Conservation (phyloP, 2,113 vertebrate species). For the Noctilio leporinus region DNA sequence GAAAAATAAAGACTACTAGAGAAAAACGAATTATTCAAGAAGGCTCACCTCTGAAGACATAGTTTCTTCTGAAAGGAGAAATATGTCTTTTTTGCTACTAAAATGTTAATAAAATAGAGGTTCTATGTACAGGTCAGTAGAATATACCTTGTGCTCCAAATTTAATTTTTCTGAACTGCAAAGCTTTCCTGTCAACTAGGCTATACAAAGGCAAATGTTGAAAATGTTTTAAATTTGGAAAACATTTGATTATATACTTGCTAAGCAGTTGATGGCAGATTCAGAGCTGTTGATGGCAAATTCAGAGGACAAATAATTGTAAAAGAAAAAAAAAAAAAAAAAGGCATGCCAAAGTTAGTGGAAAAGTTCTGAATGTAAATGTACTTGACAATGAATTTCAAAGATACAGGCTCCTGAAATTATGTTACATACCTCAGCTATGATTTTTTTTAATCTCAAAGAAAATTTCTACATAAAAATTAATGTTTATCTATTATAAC, state of each 20-base stretch:
- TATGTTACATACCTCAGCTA: neutral
- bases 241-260: neutral
- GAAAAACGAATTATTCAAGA: neutral
- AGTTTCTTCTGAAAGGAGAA: neutral
- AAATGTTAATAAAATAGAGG: neutral
- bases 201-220: neutral
- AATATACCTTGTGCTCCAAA: neutral
- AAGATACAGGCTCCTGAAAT: neutral
- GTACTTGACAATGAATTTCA: neutral
- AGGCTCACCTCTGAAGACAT: neutral
- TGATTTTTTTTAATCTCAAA: neutral
- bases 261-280: neutral
- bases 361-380: neutral
- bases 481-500: neutral
- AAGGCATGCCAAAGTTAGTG: neutral
- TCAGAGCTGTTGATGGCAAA: neutral
- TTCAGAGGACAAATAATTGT: neutral
- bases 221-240: neutral
- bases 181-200: neutral
- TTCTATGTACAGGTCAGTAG: neutral
- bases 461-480: slow-evolving; percentile 8
- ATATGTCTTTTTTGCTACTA: neutral
- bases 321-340: no score
- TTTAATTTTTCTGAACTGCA: slow-evolving; percentile 4
- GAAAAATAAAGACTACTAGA: neutral